phyloP scores from a whole-genome alignment of 2,888 invertebrate species.

The Ellobium chinense region DNA sequence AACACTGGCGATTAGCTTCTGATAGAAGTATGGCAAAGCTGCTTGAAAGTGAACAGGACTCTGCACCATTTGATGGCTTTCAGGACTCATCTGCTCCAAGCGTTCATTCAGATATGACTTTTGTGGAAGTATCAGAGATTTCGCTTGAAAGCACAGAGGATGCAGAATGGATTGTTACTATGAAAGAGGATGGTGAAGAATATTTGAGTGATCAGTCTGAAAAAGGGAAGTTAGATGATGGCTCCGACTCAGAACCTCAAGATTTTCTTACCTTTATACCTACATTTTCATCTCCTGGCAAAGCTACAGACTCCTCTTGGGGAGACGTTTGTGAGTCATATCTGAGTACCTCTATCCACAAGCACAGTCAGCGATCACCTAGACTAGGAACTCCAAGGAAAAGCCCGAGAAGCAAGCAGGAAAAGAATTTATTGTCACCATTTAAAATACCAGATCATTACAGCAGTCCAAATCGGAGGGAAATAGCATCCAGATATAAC shows the following conservation, averaged over 20 bases:
- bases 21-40: conserved; percentile 58
- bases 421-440: not conserved
- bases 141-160: conserved; percentile 14
- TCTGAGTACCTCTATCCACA: conserved; percentile 53
- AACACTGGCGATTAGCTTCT: conserved; percentile 59
- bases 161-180: not conserved
- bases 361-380: not conserved
- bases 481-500: too few species aligned
- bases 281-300: conserved; percentile 62
- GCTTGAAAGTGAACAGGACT: conserved; percentile 56
- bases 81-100: conserved; percentile 45
- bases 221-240: not conserved
- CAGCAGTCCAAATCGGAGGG: not conserved
- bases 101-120: conserved; percentile 61
- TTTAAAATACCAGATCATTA: not conserved
- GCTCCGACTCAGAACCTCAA: not conserved
- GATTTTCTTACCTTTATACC: conserved; percentile 38
- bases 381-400: not conserved
- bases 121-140: conserved; percentile 58
- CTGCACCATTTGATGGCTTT: conserved; percentile 59
- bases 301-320: conserved; percentile 66
- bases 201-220: not conserved
- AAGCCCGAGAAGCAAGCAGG: not conserved
- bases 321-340: conserved; percentile 62
- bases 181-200: not conserved